These are phyloP conservation scores for Aegotheles bennettii DNA, from an alignment of 2,113 vertebrate species.

Conservation along the genomic window DNA sequence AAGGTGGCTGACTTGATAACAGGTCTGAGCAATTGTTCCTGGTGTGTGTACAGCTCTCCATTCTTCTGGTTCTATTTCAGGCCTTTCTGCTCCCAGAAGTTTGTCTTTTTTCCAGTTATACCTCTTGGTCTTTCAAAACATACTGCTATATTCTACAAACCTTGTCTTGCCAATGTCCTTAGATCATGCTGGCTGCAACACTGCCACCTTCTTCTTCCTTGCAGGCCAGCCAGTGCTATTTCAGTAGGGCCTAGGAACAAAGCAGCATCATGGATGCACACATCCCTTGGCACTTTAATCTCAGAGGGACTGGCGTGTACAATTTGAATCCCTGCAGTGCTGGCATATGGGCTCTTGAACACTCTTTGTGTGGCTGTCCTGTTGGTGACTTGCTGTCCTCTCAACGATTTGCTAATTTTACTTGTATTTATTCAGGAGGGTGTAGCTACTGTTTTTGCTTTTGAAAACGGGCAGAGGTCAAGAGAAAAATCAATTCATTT, in stretches of 20 bases:
- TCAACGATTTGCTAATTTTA: not conserved
- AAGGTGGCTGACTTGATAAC: not conserved
- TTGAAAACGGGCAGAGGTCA: not conserved
- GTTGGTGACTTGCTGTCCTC: not conserved
- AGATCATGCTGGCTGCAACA: not conserved
- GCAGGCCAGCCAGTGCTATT: not conserved
- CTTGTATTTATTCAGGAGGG: not conserved
- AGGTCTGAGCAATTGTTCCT: not conserved
- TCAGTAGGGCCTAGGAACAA: not conserved
- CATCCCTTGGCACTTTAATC: not conserved
- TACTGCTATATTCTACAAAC: not conserved
- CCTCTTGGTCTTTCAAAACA: not conserved
- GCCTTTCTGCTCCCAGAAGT: not conserved
- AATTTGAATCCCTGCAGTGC: not conserved
- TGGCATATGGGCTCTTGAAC: not conserved
- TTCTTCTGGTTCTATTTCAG: not conserved
- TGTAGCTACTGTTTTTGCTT: not conserved
- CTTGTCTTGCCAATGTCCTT: not conserved
- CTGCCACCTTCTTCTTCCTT: not conserved
- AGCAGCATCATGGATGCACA: fast-evolving
- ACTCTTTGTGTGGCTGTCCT: not conserved
- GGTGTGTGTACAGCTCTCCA: not conserved
- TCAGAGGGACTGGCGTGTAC: fast-evolving
- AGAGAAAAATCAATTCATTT: not conserved
- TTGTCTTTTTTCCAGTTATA: not conserved